Base-by-base conservation (phyloP, 2,797 vertebrate genomes). In the Sebastes itinus region DNA sequence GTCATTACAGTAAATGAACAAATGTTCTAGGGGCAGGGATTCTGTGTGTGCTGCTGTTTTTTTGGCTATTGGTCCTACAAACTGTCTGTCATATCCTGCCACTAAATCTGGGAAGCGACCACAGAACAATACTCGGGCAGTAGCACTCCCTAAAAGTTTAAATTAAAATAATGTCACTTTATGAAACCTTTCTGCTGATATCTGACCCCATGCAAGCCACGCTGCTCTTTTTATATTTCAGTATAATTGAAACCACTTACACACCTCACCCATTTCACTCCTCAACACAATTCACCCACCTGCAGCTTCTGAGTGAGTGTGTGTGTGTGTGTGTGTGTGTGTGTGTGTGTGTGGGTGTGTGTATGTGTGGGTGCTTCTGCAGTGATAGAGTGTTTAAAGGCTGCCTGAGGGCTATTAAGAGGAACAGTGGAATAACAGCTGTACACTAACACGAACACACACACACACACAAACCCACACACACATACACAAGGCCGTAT, bases 331-430 rank as follows among this genome's bases (percentile, higher is more conserved):
- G 35, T 61, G 69, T 63, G 58, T 32, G n/a, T 55, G 46, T 62
- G 22, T 46, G 42, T 67, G 38, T 55, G 75, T 42, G 72, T 66
- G 56, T 66, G 46, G 46, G 75, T 42, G 72, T 7, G 28, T 30
- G 30, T 32, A 8, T 66, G n/a, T 42, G 42, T 67, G 46, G 54
- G 75, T 46, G 72, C 54, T 49, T 86, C 70, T 81, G 75, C 56
- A 72, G 63, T 42, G 62, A 81, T 22, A 59, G 13, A 82, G 70
- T 85, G 75, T 91, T 87, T 87, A 90, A 90, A 82, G 70, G 73
- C 78, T 83, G 91, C 90, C 89, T 84, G 64, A 75, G 88, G 91
- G 81, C 84, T 87, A 81, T 74, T 72, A 76, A 89, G 82, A 88
- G 72, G 62, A 92, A 81, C 68, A 69, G 78, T 62, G 69, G 61